These are phyloP conservation scores for Zapus hudsonius DNA, from an alignment of 2,113 vertebrate species.

Conservation along the genomic window DNA sequence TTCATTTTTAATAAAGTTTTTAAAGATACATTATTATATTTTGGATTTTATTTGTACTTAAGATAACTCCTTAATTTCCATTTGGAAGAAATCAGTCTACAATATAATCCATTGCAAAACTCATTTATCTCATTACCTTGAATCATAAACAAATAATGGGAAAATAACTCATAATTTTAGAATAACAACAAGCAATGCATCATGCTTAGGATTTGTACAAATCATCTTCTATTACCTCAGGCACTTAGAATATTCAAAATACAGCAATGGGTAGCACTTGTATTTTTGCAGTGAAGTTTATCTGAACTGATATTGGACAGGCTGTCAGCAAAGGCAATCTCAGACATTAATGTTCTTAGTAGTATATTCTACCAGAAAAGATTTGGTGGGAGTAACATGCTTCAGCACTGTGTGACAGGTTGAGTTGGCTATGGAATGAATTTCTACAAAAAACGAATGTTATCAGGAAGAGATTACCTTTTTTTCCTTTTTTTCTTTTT, in stretches of 20 bases:
- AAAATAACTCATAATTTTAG: background rate
- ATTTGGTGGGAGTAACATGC: no score
- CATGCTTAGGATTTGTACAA: background rate
- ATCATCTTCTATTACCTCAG: background rate
- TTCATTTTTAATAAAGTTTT: background rate
- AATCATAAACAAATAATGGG: background rate
- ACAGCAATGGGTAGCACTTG: conserved; percentile 21
- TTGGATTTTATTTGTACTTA: background rate
- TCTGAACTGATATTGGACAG: conserved; percentile 33
- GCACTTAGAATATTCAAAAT: conserved; percentile 51
- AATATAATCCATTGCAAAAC: background rate
- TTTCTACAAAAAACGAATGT: conserved; percentile 18
- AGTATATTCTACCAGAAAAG: no score
- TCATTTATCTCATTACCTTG: background rate
- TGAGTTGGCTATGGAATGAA: conserved; percentile 34
- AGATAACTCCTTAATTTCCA: background rate
- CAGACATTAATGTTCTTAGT: conserved; percentile 43
- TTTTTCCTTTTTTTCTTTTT: no score
- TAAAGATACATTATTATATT: background rate
- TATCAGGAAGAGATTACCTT: background rate
- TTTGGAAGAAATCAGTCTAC: background rate
- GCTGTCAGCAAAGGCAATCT: conserved; percentile 45
- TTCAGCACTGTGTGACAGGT: conserved; percentile 39
- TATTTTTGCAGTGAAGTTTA: conserved; percentile 52
- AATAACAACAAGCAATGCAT: conserved; percentile 53